These are phyloP conservation scores for Sitophilus oryzae DNA, from an alignment of 1,140 invertebrate genomes.

Conservation along the genomic window DNA sequence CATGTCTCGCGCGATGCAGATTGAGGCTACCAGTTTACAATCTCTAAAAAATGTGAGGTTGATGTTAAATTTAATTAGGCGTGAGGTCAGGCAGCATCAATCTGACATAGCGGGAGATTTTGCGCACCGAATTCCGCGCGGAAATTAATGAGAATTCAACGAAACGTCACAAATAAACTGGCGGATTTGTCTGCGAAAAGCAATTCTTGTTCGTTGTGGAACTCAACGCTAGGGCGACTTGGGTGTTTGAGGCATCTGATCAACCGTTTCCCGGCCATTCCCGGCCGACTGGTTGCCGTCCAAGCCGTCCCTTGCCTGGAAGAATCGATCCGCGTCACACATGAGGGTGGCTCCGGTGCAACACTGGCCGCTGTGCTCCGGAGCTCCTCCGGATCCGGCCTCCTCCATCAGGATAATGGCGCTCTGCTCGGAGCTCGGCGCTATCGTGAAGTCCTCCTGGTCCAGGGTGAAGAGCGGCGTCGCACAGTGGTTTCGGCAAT, in stretches of 20 bases:
- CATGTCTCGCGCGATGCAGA: background rate
- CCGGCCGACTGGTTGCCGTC: constrained; percentile 26
- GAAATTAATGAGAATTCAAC: constrained; percentile 37
- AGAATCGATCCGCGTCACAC: constrained; percentile 43
- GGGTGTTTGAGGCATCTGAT: constrained; percentile 17
- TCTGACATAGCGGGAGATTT: background rate
- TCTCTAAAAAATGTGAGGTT: too few relatives aligned
- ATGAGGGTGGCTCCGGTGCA: constrained; percentile 41
- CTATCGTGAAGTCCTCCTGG: constrained; percentile 89
- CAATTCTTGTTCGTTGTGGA: constrained; percentile 35
- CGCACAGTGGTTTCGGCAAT: too few relatives aligned
- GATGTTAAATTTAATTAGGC: background rate
- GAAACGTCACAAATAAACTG: constrained; percentile 40
- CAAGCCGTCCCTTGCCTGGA: constrained; percentile 38
- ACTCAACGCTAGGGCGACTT: constrained; percentile 23
- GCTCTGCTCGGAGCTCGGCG: constrained; percentile 58
- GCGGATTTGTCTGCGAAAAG: constrained; percentile 43
- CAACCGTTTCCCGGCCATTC: constrained; percentile 31
- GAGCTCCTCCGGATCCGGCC: constrained; percentile 29
- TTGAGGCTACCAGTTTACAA: background rate
- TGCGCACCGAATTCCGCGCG: constrained; percentile 14
- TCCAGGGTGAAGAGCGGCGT: constrained; percentile 81
- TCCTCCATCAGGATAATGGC: constrained; percentile 68
- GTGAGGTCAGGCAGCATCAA: background rate
- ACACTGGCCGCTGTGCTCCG: constrained; percentile 37